These are phyloP conservation scores for Prosapia bicincta DNA, from an alignment of 2,888 invertebrate genomes.

Conservation along the genomic window DNA sequence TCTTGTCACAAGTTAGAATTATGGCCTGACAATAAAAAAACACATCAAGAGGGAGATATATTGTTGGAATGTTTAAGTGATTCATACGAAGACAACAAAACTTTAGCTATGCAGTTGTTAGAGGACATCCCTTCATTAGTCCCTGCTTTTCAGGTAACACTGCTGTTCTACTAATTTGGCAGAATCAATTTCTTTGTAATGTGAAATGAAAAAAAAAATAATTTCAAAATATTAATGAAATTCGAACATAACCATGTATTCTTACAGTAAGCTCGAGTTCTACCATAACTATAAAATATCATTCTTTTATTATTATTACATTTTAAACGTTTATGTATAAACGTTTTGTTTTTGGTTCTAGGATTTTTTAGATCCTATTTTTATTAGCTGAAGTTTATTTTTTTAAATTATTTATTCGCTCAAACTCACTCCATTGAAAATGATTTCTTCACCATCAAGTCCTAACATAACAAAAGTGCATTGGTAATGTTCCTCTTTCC, in stretches of 20 bases:
- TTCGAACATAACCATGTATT: too few relatives aligned
- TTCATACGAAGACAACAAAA: conserved; percentile 75
- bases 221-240: too few relatives aligned
- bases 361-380: conserved; percentile 18
- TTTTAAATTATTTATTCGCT: not conserved
- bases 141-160: conserved; percentile 39
- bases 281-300: too few relatives aligned
- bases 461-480: too few relatives aligned
- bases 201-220: too few relatives aligned
- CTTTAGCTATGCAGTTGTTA: conserved; percentile 55
- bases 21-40: conserved; percentile 39
- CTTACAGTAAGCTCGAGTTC: too few relatives aligned
- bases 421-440: not conserved
- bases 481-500: too few relatives aligned
- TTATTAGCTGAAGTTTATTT: conserved; percentile 30
- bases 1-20: conserved; percentile 30
- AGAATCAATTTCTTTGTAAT: too few relatives aligned
- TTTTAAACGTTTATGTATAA: too few relatives aligned
- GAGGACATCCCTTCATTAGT: conserved; percentile 32
- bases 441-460: too few relatives aligned
- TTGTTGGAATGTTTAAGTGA: conserved; percentile 61
- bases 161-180: conserved; percentile 8
- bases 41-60: conserved; percentile 46
- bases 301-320: too few relatives aligned
- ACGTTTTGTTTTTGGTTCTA: too few relatives aligned